Base-by-base conservation (phyloP, 2,888 invertebrate species). In the Ptychoptera contaminata region DNA sequence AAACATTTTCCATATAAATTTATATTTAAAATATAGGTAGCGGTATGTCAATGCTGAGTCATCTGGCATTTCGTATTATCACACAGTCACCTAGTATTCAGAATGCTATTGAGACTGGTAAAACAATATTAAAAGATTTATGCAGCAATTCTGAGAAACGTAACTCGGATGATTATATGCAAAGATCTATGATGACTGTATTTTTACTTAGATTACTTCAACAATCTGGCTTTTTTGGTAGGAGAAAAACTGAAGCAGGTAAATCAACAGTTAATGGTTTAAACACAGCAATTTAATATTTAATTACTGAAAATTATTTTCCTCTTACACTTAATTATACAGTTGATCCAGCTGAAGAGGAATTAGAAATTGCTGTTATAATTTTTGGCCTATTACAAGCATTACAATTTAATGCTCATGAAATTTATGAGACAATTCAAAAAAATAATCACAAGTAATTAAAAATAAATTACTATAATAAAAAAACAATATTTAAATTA, bases 361-460 rank as follows among this genome's bases (percentile, higher is more conserved):
- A 79, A 57, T 55, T 74, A 43, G 62, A 69, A 50, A 67, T 84
- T 16, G 78, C 73, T 9, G 74, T 78, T 43, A 62, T 85, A 15
- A 58, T 88, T 8, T 62, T 85, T 8, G 74, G 74, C 35, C 73
- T 83, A 53, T 67, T 87, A 9, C 82, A 85, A 61, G 69, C 84
- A 42, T 63, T 87, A 11, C 87, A 87, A 58, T 88, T 86, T 61
- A 88, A 88, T 58, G 86, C 86, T 1, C 87, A 88, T 56, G 87
- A 87, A 65, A 76, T 88, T 34, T 80, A 76, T 53, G 82, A 84
- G 56, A 80, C 78, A 0, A 56, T 74, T 8, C 64, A 73, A 2
- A 69, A 69, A 0, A 57, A 62, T 2, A 70, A 73, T 46, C 70
- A 71, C 53, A 57, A 58, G 38, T 70, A 66, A 34, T 9, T 40